Percentiles rank a stretch among this genome's conserved stretches.
Evolutionary conservation across 1,140 invertebrate genomes (phyloP).

Genomic region (Bombus vancouverensis): DNA sequence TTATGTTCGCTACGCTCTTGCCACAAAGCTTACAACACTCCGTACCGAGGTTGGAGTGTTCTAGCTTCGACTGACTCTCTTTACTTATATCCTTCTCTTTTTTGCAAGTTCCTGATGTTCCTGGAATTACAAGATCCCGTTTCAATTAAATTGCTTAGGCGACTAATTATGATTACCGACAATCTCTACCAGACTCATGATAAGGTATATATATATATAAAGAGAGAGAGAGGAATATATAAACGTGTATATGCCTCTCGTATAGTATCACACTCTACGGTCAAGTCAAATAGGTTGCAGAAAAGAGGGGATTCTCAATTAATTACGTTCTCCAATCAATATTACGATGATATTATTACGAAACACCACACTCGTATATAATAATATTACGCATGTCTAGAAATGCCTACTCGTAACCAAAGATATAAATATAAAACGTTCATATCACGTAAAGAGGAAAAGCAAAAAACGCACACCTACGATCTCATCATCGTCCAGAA

Average conservation of each 20-base stretch:
- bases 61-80: conserved; percentile 79
- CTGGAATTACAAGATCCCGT: conserved; percentile 81
- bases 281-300: conserved; percentile 70
- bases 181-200: conserved; percentile 71
- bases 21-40: conserved; percentile 81
- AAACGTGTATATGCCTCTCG: conserved; percentile 6
- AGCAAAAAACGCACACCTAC: conserved; percentile 60
- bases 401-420: conserved; percentile 62
- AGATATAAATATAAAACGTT: conserved; percentile 7
- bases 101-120: conserved; percentile 78
- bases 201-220: conserved; percentile 17
- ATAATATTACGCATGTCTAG: conserved; percentile 14
- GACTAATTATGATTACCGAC: conserved; percentile 63
- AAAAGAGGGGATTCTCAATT: conserved; percentile 68
- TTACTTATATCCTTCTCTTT: conserved; percentile 81
- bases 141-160: conserved; percentile 51
- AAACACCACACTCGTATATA: conserved; percentile 70
- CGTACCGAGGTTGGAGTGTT: conserved; percentile 73
- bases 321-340: conserved; percentile 61
- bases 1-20: conserved; percentile 81
- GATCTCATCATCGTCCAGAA: conserved; percentile 60
- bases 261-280: conserved; percentile 74
- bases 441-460: conserved; percentile 16
- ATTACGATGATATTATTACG: conserved; percentile 61
- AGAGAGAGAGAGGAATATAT: background rate